phyloP scores from a whole-genome alignment of 2,113 vertebrate species.

The Trematomus loennbergii region DNA sequence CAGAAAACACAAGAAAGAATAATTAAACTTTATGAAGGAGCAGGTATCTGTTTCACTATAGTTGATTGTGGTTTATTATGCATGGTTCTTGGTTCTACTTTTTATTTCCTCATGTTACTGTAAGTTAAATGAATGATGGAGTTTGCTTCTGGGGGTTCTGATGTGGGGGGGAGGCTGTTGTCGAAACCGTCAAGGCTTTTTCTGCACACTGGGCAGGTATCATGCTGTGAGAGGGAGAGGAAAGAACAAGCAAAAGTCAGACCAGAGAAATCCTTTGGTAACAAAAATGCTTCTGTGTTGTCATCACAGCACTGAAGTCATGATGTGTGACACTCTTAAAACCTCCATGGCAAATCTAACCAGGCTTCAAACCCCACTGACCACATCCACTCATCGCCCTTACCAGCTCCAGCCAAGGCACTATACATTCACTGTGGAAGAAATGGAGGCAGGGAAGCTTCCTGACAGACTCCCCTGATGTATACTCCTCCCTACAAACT shows the following conservation, averaged over 20 bases:
- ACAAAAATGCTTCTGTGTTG: conserved; percentile 19
- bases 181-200: conserved; percentile 93
- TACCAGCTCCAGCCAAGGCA: conserved; percentile 96
- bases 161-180: conserved; percentile 80
- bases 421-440: conserved; percentile 95
- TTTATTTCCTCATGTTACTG: too few species aligned
- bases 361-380: conserved; percentile 5
- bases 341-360: conserved; percentile 21
- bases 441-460: conserved; percentile 93
- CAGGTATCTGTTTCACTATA: too few species aligned
- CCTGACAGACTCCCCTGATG: conserved; percentile 86
- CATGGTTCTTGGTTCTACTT: too few species aligned
- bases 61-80: too few species aligned
- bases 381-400: conserved; percentile 62
- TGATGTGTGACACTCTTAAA: conserved; percentile 22
- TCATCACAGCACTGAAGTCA: neutral
- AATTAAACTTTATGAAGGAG: too few species aligned
- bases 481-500: conserved; percentile 93
- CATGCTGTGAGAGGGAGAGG: conserved; percentile 85
- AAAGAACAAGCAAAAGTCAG: neutral
- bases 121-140: conserved; percentile 57
- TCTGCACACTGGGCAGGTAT: conserved; percentile 94
- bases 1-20: too few species aligned
- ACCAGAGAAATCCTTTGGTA: neutral
- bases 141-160: conserved; percentile 56